A percentile compares a stretch with the other conserved stretches of the same genome.
Conservation (phyloP, 2,113 vertebrate genomes). For the Ceyx margarethae region DNA sequence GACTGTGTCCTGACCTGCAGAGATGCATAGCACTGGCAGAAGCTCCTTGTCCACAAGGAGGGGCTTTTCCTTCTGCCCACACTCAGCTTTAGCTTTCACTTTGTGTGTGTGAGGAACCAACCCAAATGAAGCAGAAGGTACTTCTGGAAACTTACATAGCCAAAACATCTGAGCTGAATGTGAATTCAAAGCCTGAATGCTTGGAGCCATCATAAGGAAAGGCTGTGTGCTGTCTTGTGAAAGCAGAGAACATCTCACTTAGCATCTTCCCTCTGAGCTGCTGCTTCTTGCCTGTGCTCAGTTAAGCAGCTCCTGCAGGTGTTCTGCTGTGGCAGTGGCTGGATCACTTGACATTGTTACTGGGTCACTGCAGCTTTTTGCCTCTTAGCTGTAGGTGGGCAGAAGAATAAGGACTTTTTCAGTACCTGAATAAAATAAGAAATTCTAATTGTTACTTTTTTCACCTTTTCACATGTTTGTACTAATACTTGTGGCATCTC, state of each 20-base stretch:
- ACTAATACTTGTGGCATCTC: neutral
- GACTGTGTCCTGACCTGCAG: neutral
- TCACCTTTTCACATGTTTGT: neutral
- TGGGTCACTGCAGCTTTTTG: neutral
- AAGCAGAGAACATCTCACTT: neutral
- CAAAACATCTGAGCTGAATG: neutral
- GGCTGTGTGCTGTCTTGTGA: neutral
- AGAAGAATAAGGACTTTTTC: neutral
- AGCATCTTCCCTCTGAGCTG: neutral
- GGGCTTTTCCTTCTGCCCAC: neutral
- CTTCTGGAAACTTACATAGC: neutral
- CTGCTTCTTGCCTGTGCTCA: neutral
- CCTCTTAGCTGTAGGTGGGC: neutral
- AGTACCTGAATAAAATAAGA: neutral
- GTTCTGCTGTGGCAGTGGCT: neutral
- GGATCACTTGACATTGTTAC: neutral
- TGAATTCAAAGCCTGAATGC: neutral
- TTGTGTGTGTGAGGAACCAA: neutral
- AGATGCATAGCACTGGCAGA: neutral
- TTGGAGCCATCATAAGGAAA: accelerated
- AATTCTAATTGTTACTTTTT: neutral
- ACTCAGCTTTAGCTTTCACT: neutral
- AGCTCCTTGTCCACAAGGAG: neutral
- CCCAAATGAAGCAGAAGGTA: neutral
- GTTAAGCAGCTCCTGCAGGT: neutral